A percentile compares a stretch with the other conserved stretches of the same genome.
These are phyloP conservation scores for Mustela nigripes DNA, from an alignment of 2,113 vertebrate species.

Conservation along the genomic window DNA sequence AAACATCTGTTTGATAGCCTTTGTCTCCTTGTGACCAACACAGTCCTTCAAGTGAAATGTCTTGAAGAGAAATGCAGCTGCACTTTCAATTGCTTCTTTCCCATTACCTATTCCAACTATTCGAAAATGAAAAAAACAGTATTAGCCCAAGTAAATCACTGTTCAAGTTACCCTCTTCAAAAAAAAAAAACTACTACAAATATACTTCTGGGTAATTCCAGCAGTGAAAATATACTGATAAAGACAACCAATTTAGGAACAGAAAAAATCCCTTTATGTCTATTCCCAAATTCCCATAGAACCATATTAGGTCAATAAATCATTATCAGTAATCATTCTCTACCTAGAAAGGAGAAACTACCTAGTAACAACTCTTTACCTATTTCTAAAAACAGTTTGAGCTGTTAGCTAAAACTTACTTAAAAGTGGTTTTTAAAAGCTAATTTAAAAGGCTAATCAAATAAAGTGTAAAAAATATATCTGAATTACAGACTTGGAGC, in stretches of 20 bases:
- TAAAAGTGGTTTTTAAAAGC: constrained; percentile 21
- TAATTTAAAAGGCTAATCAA: constrained; percentile 7
- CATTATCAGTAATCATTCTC: constrained; percentile 7
- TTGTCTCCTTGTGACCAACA: constrained; percentile 94
- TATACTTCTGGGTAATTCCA: constrained; percentile 37
- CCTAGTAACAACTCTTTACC: not conserved
- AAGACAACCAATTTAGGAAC: not conserved
- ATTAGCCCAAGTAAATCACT: constrained; percentile 52
- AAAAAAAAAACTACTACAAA: not conserved
- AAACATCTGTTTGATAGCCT: constrained; percentile 96
- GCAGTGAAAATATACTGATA: constrained; percentile 18
- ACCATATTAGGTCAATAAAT: constrained; percentile 15
- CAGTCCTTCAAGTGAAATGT: constrained; percentile 93
- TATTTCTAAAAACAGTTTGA: not conserved
- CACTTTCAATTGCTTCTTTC: constrained; percentile 94
- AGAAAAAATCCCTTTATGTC: not conserved
- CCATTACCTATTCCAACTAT: constrained; percentile 95
- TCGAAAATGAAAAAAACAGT: constrained; percentile 79
- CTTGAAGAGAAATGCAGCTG: constrained; percentile 96
- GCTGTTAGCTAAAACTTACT: constrained; percentile 58
- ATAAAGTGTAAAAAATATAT: not conserved
- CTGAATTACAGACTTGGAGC: not conserved
- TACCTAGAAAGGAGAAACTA: constrained; percentile 15
- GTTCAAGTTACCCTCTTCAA: not conserved
- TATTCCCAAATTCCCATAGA: constrained; percentile 30